phyloP scores from a whole-genome alignment of 2,888 invertebrate genomes.

The Synergus laeviventris region DNA sequence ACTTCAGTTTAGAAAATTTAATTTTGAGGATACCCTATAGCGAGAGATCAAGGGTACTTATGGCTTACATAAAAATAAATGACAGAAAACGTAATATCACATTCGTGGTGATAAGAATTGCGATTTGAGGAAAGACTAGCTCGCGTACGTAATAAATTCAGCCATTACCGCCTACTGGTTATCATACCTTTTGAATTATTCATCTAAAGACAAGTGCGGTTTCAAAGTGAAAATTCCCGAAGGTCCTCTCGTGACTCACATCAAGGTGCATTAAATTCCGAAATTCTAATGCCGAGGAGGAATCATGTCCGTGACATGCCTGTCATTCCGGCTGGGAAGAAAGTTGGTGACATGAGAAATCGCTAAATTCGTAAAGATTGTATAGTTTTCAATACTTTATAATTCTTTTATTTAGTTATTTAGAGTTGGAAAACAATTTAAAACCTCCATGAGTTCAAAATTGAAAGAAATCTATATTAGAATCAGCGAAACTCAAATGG shows the following conservation, averaged over 20 bases:
- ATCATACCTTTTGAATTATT: constrained; percentile 33
- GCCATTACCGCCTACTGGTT: not conserved
- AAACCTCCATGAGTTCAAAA: not conserved
- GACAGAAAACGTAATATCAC: not conserved
- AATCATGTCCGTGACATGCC: constrained; percentile 8
- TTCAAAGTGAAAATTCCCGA: constrained; percentile 12
- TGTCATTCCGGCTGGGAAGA: not conserved
- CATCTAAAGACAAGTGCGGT: constrained; percentile 23
- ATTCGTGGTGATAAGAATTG: not conserved
- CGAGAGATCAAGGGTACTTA: not conserved
- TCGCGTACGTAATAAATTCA: not conserved
- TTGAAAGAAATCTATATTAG: not conserved
- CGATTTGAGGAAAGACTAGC: not conserved
- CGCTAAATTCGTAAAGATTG: not conserved
- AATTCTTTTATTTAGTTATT: not conserved
- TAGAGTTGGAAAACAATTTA: not conserved
- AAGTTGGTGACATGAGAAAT: constrained; percentile 11
- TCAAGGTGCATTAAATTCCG: constrained; percentile 28
- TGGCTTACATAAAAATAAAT: not conserved
- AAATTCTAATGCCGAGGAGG: constrained; percentile 21
- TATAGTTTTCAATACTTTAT: not conserved
- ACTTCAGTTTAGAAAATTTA: not conserved
- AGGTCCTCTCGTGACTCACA: constrained; percentile 9
- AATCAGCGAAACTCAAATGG: not conserved
- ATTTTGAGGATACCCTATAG: not conserved